A percentile compares a stretch with the other conserved stretches of the same genome.
Conservation (phyloP, 2,888 invertebrate species). For the Erebia ligea region DNA sequence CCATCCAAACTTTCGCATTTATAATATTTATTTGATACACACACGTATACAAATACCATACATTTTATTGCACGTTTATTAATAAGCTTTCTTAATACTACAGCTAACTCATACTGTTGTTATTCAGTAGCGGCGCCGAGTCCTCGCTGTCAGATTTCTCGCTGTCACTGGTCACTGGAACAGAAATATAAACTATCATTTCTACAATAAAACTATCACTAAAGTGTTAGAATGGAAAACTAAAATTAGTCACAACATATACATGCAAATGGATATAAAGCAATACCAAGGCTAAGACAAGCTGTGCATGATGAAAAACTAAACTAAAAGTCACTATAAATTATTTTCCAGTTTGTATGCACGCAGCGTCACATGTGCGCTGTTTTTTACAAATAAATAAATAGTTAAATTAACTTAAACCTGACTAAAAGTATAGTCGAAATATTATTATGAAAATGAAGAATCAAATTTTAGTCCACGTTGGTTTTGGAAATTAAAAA, state of each 20-base stretch:
- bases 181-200: constrained; percentile 41
- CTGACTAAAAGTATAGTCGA: neutral
- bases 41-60: neutral
- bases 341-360: neutral
- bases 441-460: neutral
- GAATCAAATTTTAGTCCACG: neutral
- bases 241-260: constrained; percentile 6
- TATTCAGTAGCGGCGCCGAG: constrained; percentile 62
- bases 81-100: neutral
- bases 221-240: constrained; percentile 22
- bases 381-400: neutral
- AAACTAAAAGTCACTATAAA: neutral
- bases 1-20: too few species aligned
- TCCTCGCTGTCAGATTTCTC: constrained; percentile 68
- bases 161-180: constrained; percentile 70
- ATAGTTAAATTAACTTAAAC: neutral
- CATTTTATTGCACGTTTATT: neutral
- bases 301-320: constrained; percentile 7
- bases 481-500: constrained; percentile 4
- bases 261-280: constrained; percentile 28
- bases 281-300: constrained; percentile 22
- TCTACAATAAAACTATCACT: constrained; percentile 9
- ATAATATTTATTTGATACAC: too few species aligned
- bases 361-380: neutral
- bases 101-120: constrained; percentile 50